Evolutionary conservation across 2,797 vertebrate genomes (phyloP).

Genomic region (Rhynchotus rufescens): DNA sequence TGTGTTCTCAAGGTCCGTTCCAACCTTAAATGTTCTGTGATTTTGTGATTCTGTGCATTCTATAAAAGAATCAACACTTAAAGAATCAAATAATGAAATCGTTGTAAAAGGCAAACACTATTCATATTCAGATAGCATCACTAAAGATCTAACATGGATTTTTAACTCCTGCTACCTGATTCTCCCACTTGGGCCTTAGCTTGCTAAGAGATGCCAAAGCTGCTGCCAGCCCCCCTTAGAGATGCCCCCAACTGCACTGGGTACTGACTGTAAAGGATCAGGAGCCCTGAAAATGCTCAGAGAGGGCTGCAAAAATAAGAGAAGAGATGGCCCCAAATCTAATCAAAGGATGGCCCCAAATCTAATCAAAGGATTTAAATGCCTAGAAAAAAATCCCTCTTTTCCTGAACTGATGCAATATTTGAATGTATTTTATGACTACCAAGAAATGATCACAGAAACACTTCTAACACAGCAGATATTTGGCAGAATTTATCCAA

Average conservation of each 20-base stretch:
- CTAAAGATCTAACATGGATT: not conserved
- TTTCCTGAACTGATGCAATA: not conserved
- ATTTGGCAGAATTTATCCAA: not conserved
- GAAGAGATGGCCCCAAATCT: not conserved
- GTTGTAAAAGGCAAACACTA: not conserved
- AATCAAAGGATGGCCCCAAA: not conserved
- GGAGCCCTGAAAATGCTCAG: not conserved
- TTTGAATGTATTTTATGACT: not conserved
- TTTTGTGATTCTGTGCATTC: not conserved
- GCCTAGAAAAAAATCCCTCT: not conserved
- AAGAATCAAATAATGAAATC: not conserved
- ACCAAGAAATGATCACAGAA: not conserved
- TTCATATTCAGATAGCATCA: not conserved
- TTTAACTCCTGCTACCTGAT: not conserved
- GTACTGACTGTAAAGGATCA: not conserved
- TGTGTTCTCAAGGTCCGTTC: no score
- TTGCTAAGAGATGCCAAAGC: not conserved
- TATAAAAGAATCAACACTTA: not conserved
- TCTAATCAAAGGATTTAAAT: not conserved
- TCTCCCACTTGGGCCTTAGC: not conserved
- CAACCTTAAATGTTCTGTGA: no score
- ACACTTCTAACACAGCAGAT: not conserved
- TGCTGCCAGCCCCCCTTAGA: not conserved
- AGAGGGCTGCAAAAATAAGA: not conserved
- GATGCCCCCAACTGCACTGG: accelerated